Evolutionary conservation across 2,888 invertebrate genomes (phyloP), one percentile per base, ranked within the genome.

Genomic region (Aplocera efformata): DNA sequence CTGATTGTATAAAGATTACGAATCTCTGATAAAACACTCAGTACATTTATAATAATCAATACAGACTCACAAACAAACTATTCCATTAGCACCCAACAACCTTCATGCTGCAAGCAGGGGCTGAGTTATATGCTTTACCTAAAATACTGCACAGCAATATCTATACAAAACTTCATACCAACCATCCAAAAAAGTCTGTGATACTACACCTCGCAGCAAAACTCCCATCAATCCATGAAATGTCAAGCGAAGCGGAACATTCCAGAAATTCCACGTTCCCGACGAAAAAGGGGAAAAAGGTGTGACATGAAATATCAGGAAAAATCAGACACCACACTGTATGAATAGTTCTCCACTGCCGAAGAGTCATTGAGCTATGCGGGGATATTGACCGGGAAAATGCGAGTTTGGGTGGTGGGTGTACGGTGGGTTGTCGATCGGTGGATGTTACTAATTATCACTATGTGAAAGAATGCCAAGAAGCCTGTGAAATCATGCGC

Each of bases 401-500:
- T 49, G 10, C 32, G 38, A 56, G 42, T 33, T 71, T 43, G 0
- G 0, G 0, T 3, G 0, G 3, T 2, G 1, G 3, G 0, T 0
- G n/a, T 51, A 64, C 31, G 43, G 65, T 45, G 41, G 34, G 5
- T 34, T 53, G 42, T 62, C 3, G 10, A 5, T n/a, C 49, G 48
- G n/a, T 24, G 9, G 24, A 22, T 21, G 39, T 34, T 59, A 67
- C 72, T 75, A 76, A 76, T 75, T 76, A 74, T 59, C 57, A 42
- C 53, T 50, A 48, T 35, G 56, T 54, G 57, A 64, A 72, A 72
- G 71, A 72, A 69, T 63, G 53, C 60, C 60, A 59, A 63, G 76
- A 74, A 75, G 76, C 71, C 76, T 56, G 70, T 72, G 68, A 74
- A 76, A 75, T 76, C 72, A 64, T 58, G 69, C 63, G 67, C 58